phyloP scores from a whole-genome alignment of 1,140 invertebrate genomes.

The Bombus pyrosoma region DNA sequence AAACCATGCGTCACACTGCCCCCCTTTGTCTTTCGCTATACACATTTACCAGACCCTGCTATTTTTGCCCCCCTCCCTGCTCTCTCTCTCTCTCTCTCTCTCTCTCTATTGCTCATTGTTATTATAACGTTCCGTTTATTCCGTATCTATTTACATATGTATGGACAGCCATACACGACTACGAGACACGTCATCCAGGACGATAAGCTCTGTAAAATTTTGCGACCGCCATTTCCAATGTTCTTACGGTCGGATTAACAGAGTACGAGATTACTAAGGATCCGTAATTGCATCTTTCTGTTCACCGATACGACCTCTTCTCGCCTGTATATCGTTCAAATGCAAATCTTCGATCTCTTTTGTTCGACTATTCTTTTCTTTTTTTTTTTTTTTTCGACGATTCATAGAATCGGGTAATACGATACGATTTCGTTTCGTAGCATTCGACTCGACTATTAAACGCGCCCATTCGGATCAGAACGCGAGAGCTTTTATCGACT shows the following conservation, averaged over 20 bases:
- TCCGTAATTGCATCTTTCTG: not conserved
- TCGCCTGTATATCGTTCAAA: no score
- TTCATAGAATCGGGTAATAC: not conserved
- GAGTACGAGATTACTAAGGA: constrained; percentile 26
- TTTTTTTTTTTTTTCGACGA: not conserved
- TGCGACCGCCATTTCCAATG: constrained; percentile 22
- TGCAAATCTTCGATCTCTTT: no score
- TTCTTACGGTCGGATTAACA: constrained; percentile 28
- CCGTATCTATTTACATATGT: constrained; percentile 53
- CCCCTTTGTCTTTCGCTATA: constrained; percentile 44
- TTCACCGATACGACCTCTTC: no score
- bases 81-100: no score
- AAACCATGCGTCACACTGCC: constrained; percentile 54
- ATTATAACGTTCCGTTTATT: constrained; percentile 53
- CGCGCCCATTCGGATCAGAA: not conserved
- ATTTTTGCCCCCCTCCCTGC: constrained; percentile 38
- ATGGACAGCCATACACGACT: constrained; percentile 17
- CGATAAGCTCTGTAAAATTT: constrained; percentile 42
- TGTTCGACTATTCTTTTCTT: no score
- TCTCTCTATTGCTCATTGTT: constrained; percentile 32
- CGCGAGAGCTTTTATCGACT: no score
- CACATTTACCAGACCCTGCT: constrained; percentile 42
- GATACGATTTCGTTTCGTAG: not conserved
- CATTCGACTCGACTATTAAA: no score
- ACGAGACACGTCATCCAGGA: constrained; percentile 42